phyloP scores from a whole-genome alignment of 2,113 vertebrate genomes.

The Columba janthina region DNA sequence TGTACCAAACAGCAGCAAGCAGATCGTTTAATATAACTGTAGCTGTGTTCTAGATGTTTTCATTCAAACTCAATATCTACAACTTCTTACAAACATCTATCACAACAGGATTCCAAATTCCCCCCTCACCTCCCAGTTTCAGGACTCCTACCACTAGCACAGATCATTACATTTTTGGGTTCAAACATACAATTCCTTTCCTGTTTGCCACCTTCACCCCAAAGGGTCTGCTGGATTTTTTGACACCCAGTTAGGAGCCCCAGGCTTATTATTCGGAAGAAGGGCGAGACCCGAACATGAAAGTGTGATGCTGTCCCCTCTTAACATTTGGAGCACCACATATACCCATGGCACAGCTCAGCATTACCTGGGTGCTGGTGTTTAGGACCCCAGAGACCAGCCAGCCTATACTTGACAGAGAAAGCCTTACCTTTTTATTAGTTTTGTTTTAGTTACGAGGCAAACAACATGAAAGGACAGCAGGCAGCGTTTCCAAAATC shows the following conservation, averaged over 20 bases:
- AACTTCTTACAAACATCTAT: not conserved
- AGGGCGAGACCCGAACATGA: not conserved
- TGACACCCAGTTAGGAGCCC: not conserved
- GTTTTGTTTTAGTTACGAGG: not conserved
- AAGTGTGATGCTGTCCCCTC: not conserved
- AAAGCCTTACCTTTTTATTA: not conserved
- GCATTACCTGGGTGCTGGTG: not conserved
- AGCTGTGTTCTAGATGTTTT: not conserved
- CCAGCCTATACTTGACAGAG: not conserved
- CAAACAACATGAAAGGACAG: not conserved
- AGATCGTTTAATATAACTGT: not conserved
- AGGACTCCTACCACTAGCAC: not conserved
- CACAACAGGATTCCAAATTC: not conserved
- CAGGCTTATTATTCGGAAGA: not conserved
- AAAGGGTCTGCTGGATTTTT: not conserved
- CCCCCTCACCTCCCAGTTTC: not conserved
- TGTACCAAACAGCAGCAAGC: not conserved
- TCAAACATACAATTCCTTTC: not conserved
- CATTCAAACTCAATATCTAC: not conserved
- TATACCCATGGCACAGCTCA: not conserved
- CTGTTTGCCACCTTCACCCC: accelerated
- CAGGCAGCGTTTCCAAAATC: not conserved
- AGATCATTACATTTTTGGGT: not conserved
- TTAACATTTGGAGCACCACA: accelerated
- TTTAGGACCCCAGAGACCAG: not conserved